Percentiles rank a stretch among this genome's conserved stretches.
Conservation (phyloP, 2,113 vertebrate species). For the Nesogale talazaci region DNA sequence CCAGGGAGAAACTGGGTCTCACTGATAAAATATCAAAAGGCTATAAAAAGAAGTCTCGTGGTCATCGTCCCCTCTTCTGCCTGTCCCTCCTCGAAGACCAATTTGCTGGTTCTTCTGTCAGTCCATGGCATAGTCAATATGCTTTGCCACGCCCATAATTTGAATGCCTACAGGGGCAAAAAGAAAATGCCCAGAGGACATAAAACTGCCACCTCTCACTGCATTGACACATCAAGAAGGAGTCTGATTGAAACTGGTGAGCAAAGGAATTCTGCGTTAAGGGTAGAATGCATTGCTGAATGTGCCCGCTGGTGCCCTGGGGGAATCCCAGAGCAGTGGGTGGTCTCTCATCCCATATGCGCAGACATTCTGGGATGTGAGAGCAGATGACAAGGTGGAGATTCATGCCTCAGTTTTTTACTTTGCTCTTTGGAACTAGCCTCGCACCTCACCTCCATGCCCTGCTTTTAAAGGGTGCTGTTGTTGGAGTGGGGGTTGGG, state of each 20-base stretch:
- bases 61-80: not conserved
- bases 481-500: not conserved
- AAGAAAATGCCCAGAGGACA: not conserved
- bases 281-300: conserved; percentile 63
- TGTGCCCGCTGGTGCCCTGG: conserved; percentile 29
- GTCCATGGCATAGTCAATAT: not conserved
- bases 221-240: conserved; percentile 52
- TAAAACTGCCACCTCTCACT: conserved; percentile 43
- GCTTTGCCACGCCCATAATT: not conserved
- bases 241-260: conserved; percentile 69
- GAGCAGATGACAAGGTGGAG: not conserved
- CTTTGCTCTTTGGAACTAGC: conserved; percentile 41
- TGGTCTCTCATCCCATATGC: conserved; percentile 38
- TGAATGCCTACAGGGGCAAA: conserved; percentile 48
- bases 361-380: conserved; percentile 55
- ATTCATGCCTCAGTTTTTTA: conserved; percentile 48
- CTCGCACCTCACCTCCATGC: conserved; percentile 44
- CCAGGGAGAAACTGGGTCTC: not conserved
- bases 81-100: not conserved
- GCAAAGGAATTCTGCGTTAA: conserved; percentile 68
- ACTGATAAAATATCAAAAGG: not conserved
- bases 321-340: conserved; percentile 61
- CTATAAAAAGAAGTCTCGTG: not conserved
- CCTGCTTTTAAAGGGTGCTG: conserved; percentile 61
- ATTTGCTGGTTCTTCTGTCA: not conserved